Conservation (phyloP, 2,888 invertebrate species). For the Acanthoscelides obtectus region DNA sequence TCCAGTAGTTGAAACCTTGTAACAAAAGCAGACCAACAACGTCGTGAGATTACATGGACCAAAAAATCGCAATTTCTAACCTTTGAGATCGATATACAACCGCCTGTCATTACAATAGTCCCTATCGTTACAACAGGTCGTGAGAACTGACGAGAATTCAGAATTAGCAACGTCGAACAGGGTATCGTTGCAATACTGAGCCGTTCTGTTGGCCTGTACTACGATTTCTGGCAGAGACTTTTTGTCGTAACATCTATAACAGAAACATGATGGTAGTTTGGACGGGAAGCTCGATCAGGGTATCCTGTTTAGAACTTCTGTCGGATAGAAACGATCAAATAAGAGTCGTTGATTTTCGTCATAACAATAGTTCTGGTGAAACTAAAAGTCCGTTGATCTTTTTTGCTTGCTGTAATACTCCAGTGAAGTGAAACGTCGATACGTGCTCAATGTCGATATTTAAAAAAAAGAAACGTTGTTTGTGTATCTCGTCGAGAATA, state of each 20-base stretch:
- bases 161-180: slow-evolving; percentile 25
- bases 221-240: slow-evolving; percentile 30
- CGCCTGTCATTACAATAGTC: slow-evolving; percentile 63
- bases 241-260: slow-evolving; percentile 38
- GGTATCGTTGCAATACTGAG: slow-evolving; percentile 37
- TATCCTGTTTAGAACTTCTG: background rate
- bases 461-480: too few species aligned
- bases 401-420: too few species aligned
- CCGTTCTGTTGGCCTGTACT: slow-evolving; percentile 27
- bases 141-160: slow-evolving; percentile 27
- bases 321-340: too few species aligned
- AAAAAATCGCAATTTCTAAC: slow-evolving; percentile 9
- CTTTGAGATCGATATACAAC: slow-evolving; percentile 4
- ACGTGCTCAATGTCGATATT: too few species aligned
- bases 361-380: too few species aligned
- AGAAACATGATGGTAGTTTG: slow-evolving; percentile 13
- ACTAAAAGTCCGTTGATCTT: too few species aligned
- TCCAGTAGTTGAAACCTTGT: background rate
- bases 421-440: too few species aligned
- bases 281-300: background rate
- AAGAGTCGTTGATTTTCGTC: too few species aligned
- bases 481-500: too few species aligned
- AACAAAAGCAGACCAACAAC: background rate
- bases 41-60: background rate
- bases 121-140: slow-evolving; percentile 59